These are phyloP conservation scores for Etheostoma nigrum DNA, from an alignment of 2,797 vertebrate species.

Conservation along the genomic window DNA sequence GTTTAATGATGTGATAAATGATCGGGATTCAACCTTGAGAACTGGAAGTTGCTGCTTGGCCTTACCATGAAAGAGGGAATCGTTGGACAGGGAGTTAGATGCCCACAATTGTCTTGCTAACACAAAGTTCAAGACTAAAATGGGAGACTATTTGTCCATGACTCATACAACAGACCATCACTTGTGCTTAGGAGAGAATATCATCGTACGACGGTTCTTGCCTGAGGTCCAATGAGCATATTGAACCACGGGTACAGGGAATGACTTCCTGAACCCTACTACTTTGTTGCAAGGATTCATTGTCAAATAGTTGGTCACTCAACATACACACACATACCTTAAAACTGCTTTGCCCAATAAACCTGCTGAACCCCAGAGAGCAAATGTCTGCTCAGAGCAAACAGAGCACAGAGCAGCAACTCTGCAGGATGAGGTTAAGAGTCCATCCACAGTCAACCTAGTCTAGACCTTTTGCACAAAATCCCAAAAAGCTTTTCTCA, in stretches of 20 bases:
- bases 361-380: slow-evolving; percentile 40
- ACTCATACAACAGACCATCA: background rate
- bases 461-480: background rate
- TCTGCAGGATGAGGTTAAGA: slow-evolving; percentile 12
- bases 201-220: background rate
- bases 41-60: background rate
- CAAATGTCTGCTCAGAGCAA: slow-evolving; percentile 34
- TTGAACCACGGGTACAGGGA: background rate
- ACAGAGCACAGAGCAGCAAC: slow-evolving; percentile 30
- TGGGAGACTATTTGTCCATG: background rate
- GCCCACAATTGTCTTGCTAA: no score
- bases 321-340: background rate
- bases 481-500: no score
- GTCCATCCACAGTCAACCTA: background rate
- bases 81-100: background rate
- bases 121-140: background rate
- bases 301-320: background rate
- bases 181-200: background rate
- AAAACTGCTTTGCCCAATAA: slow-evolving; percentile 5
- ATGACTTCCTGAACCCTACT: background rate
- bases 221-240: background rate
- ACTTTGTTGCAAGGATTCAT: background rate
- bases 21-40: background rate
- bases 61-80: background rate
- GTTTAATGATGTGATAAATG: no score